Evolutionary conservation across 2,113 vertebrate species (phyloP).

Genomic region (Nestor notabilis): DNA sequence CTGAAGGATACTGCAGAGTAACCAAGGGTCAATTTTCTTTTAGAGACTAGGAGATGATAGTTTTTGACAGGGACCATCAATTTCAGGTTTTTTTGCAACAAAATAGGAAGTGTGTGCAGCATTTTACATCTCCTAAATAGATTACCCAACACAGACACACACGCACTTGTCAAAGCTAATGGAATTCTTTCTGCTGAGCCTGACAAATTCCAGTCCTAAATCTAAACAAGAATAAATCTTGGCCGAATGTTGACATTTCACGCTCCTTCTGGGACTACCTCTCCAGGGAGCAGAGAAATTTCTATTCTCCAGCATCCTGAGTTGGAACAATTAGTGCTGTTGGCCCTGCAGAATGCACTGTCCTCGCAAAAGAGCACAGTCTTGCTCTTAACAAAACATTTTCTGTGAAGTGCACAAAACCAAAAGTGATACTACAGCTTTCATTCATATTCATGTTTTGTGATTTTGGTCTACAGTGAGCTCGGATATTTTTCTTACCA

Average conservation of each 20-base stretch:
- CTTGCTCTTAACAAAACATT: not conserved
- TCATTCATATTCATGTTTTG: not conserved
- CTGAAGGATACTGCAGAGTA: not conserved
- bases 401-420: not conserved
- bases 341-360: not conserved
- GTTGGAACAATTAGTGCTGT: not conserved
- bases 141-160: conserved; percentile 1
- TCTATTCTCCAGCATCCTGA: not conserved
- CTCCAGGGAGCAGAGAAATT: not conserved
- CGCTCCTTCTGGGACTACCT: not conserved
- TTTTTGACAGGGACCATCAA: conserved; percentile 32
- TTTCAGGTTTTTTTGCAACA: conserved; percentile 42
- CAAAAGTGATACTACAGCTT: not conserved
- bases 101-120: not conserved
- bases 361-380: not conserved
- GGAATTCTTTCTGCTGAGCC: conserved; percentile 35
- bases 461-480: not conserved
- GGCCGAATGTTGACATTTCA: not conserved
- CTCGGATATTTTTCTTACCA: not conserved
- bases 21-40: conserved; percentile 41
- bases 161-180: conserved; percentile 12
- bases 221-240: conserved; percentile 53
- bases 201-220: conserved; percentile 41
- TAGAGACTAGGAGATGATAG: not conserved
- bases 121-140: conserved; percentile 42